Conservation (phyloP, 2,888 invertebrate species). For the Hoplodrina blanda region DNA sequence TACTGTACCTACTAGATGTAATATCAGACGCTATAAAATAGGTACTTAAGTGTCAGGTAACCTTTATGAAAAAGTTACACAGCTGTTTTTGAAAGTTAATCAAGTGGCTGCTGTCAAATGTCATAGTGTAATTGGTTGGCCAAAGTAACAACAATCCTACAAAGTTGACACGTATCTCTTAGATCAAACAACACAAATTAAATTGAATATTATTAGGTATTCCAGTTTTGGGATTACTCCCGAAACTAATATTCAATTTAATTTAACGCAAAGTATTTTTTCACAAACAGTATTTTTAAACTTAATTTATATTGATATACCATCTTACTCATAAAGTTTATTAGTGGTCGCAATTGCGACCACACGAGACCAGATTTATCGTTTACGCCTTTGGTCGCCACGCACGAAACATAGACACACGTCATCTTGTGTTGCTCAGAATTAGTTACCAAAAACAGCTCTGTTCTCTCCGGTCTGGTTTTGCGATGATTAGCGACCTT, state of each 20-base stretch:
- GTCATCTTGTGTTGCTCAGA: neutral
- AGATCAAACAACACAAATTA: no score
- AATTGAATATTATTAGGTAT: no score
- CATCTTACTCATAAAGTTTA: no score
- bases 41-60: slow-evolving; percentile 16
- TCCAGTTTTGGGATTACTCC: no score
- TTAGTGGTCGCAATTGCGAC: no score
- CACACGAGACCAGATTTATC: no score
- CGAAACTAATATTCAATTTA: no score
- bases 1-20: slow-evolving; percentile 1
- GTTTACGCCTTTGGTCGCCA: neutral
- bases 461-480: slow-evolving; percentile 2
- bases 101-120: slow-evolving; percentile 8
- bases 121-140: neutral
- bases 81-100: slow-evolving; percentile 19
- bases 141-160: neutral
- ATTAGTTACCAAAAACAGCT: neutral
- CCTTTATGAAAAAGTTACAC: slow-evolving; percentile 23
- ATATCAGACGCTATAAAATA: neutral
- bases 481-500: slow-evolving; percentile 17
- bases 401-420: neutral
- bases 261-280: no score
- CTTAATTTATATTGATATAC: no score
- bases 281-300: no score
- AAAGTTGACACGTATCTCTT: neutral